Base-by-base conservation (phyloP, 2,888 invertebrate genomes). In the Drosophila dives region DNA sequence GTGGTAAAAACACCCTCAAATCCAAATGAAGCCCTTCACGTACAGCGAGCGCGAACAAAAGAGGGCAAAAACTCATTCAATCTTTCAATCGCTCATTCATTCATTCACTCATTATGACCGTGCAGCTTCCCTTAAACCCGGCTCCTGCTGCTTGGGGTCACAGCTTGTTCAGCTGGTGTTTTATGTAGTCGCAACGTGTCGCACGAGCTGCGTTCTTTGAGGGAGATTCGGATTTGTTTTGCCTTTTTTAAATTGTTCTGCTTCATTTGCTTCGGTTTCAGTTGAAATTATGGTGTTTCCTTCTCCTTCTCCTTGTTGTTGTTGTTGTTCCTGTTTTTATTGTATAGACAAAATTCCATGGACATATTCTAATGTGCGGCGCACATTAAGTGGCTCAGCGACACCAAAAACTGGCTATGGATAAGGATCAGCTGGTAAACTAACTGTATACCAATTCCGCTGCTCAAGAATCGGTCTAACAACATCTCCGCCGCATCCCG, bases 201-300 rank as follows among this genome's bases (percentile, higher is more conserved):
- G 69, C 83, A 12, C 5, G 34, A 17, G 23, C 45, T 8, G 23
- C 15, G 45, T 23, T 23, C 45, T 45, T 45, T 50, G 49, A 55
- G 70, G 29, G 50, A 55, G 59, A 51, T 40, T 64, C 74, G 84
- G 86, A 87, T 87, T 90, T 86, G 83, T 84, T 88, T 79, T 80
- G 85, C 81, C 83, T 81, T 86, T 45, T 81, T 81, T 93, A 93
- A 93, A 93, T 93, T 92, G 91, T 92, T 93, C 91, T 88, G 90
- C 91, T 92, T 93, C 91, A 93, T 92, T 92, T 91, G 90, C 75
- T 82, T 79, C 78, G 85, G 79, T 79, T 67, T 62, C 72, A 29
- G 17, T 29, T 12, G n/a, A 23, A 29, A 36, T 34, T 50, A 51
- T 23, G 0, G 8, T 26, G 8, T 45, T 20, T 20, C 20, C n/a